Evolutionary conservation across 2,797 vertebrate species (phyloP).

Genomic region (Scolopax rusticola): DNA sequence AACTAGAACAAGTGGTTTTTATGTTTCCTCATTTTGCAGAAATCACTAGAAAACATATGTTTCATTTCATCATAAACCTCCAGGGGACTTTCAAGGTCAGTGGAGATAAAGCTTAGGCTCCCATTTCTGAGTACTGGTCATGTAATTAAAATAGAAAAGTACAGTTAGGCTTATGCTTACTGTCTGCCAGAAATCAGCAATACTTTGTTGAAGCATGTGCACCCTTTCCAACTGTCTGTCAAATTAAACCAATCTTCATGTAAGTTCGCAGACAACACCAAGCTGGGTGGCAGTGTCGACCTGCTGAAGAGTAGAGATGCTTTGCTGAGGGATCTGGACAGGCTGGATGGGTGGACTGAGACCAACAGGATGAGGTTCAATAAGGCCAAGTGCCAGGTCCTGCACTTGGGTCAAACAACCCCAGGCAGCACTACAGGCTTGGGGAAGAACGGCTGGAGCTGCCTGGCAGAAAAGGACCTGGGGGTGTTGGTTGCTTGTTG

Average conservation of each 20-base stretch:
- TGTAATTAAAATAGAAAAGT: slow-evolving; percentile 44
- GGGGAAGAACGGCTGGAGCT: too few relatives aligned
- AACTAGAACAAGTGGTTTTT: not conserved
- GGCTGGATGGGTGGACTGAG: too few relatives aligned
- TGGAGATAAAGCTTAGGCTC: slow-evolving; percentile 17
- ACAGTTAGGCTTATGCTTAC: not conserved
- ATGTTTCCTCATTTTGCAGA: not conserved
- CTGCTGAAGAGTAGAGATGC: too few relatives aligned
- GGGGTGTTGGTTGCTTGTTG: too few relatives aligned
- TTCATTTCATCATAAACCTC: slow-evolving; percentile 30
- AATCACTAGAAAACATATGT: slow-evolving; percentile 6
- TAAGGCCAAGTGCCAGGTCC: too few relatives aligned
- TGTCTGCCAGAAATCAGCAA: not conserved
- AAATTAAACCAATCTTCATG: not conserved
- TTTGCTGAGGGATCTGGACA: too few relatives aligned
- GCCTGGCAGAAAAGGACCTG: too few relatives aligned
- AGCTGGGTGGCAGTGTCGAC: too few relatives aligned
- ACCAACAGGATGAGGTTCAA: too few relatives aligned
- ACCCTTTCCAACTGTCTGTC: not conserved
- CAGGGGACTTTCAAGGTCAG: slow-evolving; percentile 41
- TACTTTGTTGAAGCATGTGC: not conserved
- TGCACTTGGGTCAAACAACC: too few relatives aligned
- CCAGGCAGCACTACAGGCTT: too few relatives aligned
- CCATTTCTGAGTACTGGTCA: slow-evolving; percentile 1
- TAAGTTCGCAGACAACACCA: too few relatives aligned